These are phyloP conservation scores for Ganaspis brasiliensis DNA, from an alignment of 2,888 invertebrate genomes.

Conservation along the genomic window DNA sequence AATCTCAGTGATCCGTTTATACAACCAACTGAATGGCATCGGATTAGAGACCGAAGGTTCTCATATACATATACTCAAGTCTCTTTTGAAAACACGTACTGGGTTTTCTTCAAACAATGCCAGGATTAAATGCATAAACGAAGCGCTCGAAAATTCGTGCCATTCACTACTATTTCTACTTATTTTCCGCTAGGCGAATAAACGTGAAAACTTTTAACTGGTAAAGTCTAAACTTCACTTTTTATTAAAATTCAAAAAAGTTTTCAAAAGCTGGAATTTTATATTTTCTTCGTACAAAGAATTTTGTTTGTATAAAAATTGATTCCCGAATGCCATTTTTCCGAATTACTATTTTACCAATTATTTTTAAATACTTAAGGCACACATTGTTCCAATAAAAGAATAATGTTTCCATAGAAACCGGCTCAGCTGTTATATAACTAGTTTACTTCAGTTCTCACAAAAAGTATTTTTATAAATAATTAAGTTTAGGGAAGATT, in stretches of 20 bases:
- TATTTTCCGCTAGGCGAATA: neutral
- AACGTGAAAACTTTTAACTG: neutral
- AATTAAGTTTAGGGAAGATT: neutral
- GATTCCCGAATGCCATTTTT: too few species aligned
- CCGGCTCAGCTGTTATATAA: too few species aligned
- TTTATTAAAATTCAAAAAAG: neutral
- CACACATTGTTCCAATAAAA: too few species aligned
- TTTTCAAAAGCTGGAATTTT: too few species aligned
- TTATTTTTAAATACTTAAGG: too few species aligned
- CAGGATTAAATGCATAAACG: slow-evolving; percentile 66
- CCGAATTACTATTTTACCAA: neutral
- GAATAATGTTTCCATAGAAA: too few species aligned
- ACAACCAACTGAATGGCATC: slow-evolving; percentile 49
- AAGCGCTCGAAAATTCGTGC: slow-evolving; percentile 46
- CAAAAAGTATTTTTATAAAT: too few species aligned
- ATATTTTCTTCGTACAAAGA: too few species aligned
- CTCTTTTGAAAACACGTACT: slow-evolving; percentile 2
- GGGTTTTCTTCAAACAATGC: slow-evolving; percentile 56
- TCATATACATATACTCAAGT: neutral
- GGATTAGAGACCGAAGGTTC: slow-evolving; percentile 19
- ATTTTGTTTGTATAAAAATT: too few species aligned
- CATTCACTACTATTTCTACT: neutral
- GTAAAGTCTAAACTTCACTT: neutral
- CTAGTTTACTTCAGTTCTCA: too few species aligned
- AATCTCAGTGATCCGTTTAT: slow-evolving; percentile 64